A percentile compares a stretch with the other conserved stretches of the same genome.
phyloP scores from a whole-genome alignment of 2,113 vertebrate species.

The Ibidorhyncha struthersii region DNA sequence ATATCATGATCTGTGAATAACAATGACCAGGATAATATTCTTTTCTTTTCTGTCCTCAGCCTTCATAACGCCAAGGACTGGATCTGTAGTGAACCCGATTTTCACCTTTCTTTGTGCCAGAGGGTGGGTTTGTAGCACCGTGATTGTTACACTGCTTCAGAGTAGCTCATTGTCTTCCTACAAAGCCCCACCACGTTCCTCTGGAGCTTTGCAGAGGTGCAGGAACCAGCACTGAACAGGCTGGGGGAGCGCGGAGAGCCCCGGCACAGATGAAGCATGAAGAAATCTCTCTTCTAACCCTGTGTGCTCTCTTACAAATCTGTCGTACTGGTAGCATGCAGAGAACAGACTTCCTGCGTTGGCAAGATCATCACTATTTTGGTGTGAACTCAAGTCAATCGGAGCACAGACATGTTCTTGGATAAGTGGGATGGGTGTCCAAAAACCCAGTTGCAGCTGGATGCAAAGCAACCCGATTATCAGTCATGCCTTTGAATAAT shows the following conservation, averaged over 20 bases:
- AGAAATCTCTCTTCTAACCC: not conserved
- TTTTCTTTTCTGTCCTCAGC: not conserved
- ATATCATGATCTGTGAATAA: not conserved
- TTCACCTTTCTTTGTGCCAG: not conserved
- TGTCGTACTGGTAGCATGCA: rapidly evolving
- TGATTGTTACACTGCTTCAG: rapidly evolving
- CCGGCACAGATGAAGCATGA: rapidly evolving
- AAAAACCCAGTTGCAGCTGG: not conserved
- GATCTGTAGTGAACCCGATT: rapidly evolving
- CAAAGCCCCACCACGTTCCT: not conserved
- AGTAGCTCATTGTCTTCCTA: not conserved
- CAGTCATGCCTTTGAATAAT: not conserved
- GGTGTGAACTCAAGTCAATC: not conserved
- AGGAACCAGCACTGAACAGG: not conserved
- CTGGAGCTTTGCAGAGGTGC: not conserved
- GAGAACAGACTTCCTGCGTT: not conserved
- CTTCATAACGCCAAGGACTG: rapidly evolving
- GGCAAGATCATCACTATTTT: not conserved
- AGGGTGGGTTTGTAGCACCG: rapidly evolving
- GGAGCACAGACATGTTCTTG: rapidly evolving
- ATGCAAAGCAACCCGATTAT: rapidly evolving
- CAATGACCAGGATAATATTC: not conserved
- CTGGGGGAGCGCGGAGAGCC: not conserved
- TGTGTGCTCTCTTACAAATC: rapidly evolving
- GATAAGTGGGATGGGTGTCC: not conserved